A percentile compares a stretch with the other conserved stretches of the same genome.
Conservation (phyloP, 2,113 vertebrate genomes). For the Lamprotornis superbus region DNA sequence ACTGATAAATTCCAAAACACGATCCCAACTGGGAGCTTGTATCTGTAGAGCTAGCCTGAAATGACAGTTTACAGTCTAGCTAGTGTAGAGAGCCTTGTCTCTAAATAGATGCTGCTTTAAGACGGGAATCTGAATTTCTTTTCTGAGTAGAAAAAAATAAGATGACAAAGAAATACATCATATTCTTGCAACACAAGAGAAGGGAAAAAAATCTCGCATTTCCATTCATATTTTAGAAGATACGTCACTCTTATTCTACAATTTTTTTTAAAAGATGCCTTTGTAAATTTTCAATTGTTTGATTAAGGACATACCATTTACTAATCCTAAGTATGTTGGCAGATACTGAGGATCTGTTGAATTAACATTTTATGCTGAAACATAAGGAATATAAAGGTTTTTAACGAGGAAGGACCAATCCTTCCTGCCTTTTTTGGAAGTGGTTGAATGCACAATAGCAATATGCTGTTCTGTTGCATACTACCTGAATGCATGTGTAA, state of each 20-base stretch:
- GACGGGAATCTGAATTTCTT: constrained; percentile 52
- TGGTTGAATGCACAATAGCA: neutral
- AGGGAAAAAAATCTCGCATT: neutral
- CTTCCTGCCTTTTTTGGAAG: neutral
- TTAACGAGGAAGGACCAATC: neutral
- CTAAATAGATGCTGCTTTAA: constrained; percentile 61
- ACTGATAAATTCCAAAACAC: constrained; percentile 49
- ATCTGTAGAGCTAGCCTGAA: constrained; percentile 56
- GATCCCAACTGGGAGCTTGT: constrained; percentile 41
- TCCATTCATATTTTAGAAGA: neutral
- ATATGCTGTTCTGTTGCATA: neutral
- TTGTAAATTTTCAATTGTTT: neutral
- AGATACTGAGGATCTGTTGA: neutral
- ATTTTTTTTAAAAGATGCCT: neutral
- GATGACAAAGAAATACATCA: constrained; percentile 50
- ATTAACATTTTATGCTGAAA: neutral
- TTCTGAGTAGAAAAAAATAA: constrained; percentile 48
- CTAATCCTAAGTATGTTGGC: neutral
- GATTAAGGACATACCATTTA: neutral
- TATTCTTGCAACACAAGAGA: constrained; percentile 39
- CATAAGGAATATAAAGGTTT: neutral
- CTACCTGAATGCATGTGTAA: neutral
- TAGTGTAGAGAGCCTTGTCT: constrained; percentile 39
- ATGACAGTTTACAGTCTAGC: constrained; percentile 45
- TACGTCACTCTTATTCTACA: neutral